Evolutionary conservation across 2,797 vertebrate genomes (phyloP).

Genomic region (Microctenopoma stevenorrisi): DNA sequence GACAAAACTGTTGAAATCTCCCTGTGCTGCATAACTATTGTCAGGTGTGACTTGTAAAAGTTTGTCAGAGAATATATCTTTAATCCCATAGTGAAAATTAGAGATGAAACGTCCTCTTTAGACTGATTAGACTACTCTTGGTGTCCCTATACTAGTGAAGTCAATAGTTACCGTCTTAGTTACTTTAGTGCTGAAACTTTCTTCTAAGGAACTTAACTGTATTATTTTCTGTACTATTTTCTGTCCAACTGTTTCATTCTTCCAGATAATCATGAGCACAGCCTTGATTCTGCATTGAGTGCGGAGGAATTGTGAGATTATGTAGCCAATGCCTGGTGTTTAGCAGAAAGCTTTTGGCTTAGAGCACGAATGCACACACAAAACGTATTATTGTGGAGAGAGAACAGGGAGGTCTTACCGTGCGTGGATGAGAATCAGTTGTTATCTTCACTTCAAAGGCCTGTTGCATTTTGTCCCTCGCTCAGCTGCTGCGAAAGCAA

Average conservation of each 20-base stretch:
- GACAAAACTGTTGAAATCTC: constrained; percentile 9
- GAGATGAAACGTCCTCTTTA: too few relatives aligned
- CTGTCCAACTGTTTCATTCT: background rate
- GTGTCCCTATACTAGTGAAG: too few relatives aligned
- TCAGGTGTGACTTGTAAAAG: background rate
- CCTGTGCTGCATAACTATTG: background rate
- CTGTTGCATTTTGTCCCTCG: constrained; percentile 69
- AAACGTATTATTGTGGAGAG: constrained; percentile 30
- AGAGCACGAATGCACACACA: constrained; percentile 41
- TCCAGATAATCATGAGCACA: background rate
- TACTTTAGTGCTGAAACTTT: background rate
- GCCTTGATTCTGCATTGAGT: background rate
- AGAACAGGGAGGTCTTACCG: constrained; percentile 60
- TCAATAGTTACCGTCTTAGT: too few relatives aligned
- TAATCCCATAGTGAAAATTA: too few relatives aligned
- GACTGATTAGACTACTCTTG: too few relatives aligned
- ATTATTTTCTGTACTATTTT: background rate
- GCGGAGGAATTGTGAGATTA: constrained; percentile 63
- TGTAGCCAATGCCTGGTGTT: constrained; percentile 54
- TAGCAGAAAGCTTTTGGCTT: constrained; percentile 55
- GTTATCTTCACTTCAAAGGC: constrained; percentile 61
- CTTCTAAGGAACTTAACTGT: background rate
- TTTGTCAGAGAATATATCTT: background rate
- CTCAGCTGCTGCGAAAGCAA: constrained; percentile 23
- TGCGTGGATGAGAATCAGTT: constrained; percentile 42